Evolutionary conservation across 2,797 vertebrate species (phyloP), one percentile per base, ranked within the genome.

Genomic region (Myotis planiceps): DNA sequence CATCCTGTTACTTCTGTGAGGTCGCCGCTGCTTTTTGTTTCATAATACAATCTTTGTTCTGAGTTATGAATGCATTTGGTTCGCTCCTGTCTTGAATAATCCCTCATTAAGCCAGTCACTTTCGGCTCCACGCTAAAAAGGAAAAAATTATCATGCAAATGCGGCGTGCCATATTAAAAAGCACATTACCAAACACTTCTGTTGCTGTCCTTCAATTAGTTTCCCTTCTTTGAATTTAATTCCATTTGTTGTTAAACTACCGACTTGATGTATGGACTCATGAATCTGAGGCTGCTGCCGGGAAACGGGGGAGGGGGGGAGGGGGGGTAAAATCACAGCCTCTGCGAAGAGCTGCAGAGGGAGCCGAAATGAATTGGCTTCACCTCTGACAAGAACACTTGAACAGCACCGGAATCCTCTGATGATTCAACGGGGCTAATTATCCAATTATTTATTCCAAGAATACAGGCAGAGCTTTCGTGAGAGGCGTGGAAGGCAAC

Each of bases 391-490:
- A 98, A 98, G 98, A 98, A 98, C 98, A 98, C 98, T 98, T 96
- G 96, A 99, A 93, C 97, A 96, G 98, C 96, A 23, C 88, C 95
- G 97, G 98, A 98, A 98, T 98, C 95, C 97, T 98, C 98, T 98
- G 98, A 98, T 98, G 98, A 98, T 98, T 98, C 98, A 97, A 96
- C 98, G 98, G 97, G 98, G 98, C 98, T 99, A 99, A 99, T 99
- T 98, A 98, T 98, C 98, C 98, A 98, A 98, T 99, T 99, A 98
- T 98, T 99, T 99, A 98, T 98, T 99, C 98, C 98, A 97, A 98
- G 98, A 98, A 98, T 97, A 98, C 98, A 98, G 98, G 96, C 34
- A 51, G 74, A 97, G 97, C 98, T 98, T 98, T 97, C 97, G 97
- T 97, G 98, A 98, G 97, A 88, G 97, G 98, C 97, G 92, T 97